Conservation (phyloP, 2,888 invertebrate species). For the Acleris laterana region DNA sequence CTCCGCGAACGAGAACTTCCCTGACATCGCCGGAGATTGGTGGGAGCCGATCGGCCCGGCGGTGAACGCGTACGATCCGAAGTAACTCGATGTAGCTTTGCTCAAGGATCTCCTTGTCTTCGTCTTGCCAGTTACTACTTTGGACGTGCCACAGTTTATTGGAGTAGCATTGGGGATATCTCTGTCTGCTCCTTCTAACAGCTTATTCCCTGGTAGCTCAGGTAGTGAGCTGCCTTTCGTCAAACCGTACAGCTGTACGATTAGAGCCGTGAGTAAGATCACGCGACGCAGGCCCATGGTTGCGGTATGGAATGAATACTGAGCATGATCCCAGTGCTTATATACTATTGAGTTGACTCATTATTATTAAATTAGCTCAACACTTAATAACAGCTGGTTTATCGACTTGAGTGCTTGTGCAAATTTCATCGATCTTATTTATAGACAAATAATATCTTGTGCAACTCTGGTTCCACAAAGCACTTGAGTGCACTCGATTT, state of each 20-base stretch:
- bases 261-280: background rate
- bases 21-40: conserved; percentile 11
- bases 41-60: conserved; percentile 13
- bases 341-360: conserved; percentile 2
- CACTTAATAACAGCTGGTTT: too few species aligned
- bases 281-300: conserved; percentile 18
- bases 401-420: too few species aligned
- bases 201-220: background rate
- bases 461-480: too few species aligned
- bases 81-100: background rate
- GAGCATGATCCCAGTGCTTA: background rate
- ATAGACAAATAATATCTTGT: too few species aligned
- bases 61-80: conserved; percentile 8
- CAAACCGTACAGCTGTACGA: conserved; percentile 1
- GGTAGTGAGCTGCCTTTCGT: background rate
- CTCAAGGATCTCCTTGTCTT: background rate
- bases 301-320: background rate
- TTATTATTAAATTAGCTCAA: too few species aligned
- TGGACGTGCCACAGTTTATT: conserved; percentile 2
- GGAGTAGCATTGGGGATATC: background rate
- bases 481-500: too few species aligned
- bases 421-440: too few species aligned
- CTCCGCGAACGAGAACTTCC: conserved; percentile 9
- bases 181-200: conserved; percentile 5
- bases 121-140: background rate